phyloP scores from a whole-genome alignment of 2,888 invertebrate species.

The Pyrocoelia pectoralis region DNA sequence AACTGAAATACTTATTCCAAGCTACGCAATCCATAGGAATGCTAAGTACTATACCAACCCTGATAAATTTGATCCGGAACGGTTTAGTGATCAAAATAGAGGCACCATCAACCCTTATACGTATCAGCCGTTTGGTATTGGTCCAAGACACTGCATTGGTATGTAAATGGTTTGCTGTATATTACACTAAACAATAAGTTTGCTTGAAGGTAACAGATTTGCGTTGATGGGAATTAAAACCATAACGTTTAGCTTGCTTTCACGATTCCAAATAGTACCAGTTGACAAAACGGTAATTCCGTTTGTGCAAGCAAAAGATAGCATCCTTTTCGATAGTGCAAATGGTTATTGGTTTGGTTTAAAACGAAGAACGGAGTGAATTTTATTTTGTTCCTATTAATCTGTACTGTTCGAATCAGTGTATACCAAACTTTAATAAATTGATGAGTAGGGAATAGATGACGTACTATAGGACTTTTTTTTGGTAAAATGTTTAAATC shows the following conservation, averaged over 20 bases:
- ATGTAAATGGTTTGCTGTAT: slow-evolving; percentile 11
- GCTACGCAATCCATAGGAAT: slow-evolving; percentile 64
- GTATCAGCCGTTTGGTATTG: slow-evolving; percentile 63
- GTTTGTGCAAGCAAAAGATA: not conserved
- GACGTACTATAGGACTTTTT: too few relatives aligned
- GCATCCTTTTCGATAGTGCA: not conserved
- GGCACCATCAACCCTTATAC: slow-evolving; percentile 60
- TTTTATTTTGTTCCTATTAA: too few relatives aligned
- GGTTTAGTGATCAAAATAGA: slow-evolving; percentile 64
- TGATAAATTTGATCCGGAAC: slow-evolving; percentile 61
- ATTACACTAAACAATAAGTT: not conserved
- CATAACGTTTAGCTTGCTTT: not conserved
- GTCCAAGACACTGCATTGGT: slow-evolving; percentile 56
- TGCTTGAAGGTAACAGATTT: slow-evolving; percentile 1
- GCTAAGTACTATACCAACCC: slow-evolving; percentile 65
- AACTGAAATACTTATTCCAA: slow-evolving; percentile 57
- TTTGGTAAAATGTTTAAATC: too few relatives aligned
- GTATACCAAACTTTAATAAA: too few relatives aligned
- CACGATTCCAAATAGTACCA: not conserved
- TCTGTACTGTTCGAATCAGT: too few relatives aligned
- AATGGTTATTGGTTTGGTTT: slow-evolving; percentile 8
- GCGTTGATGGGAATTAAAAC: not conserved
- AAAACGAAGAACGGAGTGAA: not conserved
- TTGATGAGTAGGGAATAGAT: too few relatives aligned
- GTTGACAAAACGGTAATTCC: not conserved